Evolutionary conservation across 2,113 vertebrate genomes (phyloP).

Genomic region (Phrynosoma platyrhinos): DNA sequence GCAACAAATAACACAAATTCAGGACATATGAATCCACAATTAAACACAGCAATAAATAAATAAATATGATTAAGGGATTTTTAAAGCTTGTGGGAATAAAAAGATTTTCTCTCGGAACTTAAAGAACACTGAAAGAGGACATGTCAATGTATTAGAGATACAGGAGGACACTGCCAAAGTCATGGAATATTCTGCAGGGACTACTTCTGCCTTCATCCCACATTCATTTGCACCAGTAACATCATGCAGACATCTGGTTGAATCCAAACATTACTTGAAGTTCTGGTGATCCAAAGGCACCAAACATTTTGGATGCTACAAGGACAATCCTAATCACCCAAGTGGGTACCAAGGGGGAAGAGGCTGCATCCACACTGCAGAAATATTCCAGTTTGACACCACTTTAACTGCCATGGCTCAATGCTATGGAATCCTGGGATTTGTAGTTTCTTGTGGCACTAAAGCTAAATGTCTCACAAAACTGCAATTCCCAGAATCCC

Average conservation of each 20-base stretch:
- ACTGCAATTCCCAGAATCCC: too few relatives aligned
- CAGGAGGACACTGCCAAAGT: background rate
- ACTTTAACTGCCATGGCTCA: too few relatives aligned
- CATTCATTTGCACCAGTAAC: background rate
- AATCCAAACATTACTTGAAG: background rate
- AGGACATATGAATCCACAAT: background rate
- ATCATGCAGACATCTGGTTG: background rate
- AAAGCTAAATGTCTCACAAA: too few relatives aligned
- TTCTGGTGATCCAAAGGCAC: background rate
- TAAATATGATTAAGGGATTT: background rate
- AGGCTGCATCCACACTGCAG: too few relatives aligned
- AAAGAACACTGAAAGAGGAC: background rate
- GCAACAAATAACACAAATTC: background rate
- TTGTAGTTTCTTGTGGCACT: too few relatives aligned
- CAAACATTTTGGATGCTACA: background rate
- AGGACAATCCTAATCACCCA: too few relatives aligned
- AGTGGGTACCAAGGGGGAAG: too few relatives aligned
- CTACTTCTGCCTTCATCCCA: too few relatives aligned
- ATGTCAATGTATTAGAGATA: background rate
- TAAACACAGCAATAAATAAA: background rate
- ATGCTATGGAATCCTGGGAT: too few relatives aligned
- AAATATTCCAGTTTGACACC: too few relatives aligned
- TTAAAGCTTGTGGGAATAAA: background rate
- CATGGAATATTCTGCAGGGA: background rate
- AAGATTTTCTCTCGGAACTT: background rate